Evolutionary conservation across 2,797 vertebrate genomes (phyloP), one percentile per base, ranked within the genome.

Genomic region (Ptychobarbus kaznakovi): DNA sequence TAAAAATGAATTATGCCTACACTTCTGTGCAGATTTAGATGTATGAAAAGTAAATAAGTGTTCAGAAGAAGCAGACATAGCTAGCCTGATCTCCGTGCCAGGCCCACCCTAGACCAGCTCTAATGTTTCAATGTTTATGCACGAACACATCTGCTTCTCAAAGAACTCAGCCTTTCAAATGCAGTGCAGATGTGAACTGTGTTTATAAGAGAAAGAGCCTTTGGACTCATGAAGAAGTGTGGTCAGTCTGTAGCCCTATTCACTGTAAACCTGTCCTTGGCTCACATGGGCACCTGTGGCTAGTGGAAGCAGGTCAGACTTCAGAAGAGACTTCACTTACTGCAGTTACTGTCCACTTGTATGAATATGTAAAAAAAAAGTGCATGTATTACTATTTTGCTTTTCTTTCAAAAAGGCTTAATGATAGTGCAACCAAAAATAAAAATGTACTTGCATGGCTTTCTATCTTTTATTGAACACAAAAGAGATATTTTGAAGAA

Each of bases 51-150:
- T 35, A 49, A 79, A 44, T 63, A 79, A 63, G 53, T 77, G 53
- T 58, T 58, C 35, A 40, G 53, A 28, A 35, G 42, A 38, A 56
- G 49, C 80, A 70, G 88, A 86, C 87, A 87, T 46, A 46, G 78
- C 25, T 63, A 77, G 66, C 63, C 73, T 86, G 88, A 38, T 9
- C 78, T 63, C 84, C 42, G 80, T 51, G 15, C 38, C 25, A 80
- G 49, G 82, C 75, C 9, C 88, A 70, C 28, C 87, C 84, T 78
- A 89, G 88, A 91, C 89, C 88, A 16, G 53, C 84, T 92, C 82
- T 89, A 84, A 90, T 81, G 88, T 92, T 90, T 88, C 88, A 87
- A 76, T 89, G 87, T 90, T 91, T 90, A 88, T 91, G 89, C 68
- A 42, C 85, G 88, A 89, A 89, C 91, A 92, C 92, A 91, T 90